Base-by-base conservation (phyloP, 2,113 vertebrate genomes). In the Gasterosteus aculeatus region DNA sequence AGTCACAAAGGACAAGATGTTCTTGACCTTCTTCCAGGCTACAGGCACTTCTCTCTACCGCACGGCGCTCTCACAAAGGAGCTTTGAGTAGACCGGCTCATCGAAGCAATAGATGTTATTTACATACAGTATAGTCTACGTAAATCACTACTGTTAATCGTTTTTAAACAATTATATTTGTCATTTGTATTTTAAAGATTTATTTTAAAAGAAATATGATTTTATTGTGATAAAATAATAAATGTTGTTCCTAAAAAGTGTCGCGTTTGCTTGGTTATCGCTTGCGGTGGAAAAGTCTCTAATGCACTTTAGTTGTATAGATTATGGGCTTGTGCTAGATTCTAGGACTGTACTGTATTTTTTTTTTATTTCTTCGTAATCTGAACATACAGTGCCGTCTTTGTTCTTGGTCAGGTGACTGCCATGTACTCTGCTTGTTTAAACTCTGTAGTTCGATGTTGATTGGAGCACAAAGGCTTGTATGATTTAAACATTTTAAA, bases 21-120 rank as follows among this genome's bases (percentile, higher is more conserved):
- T 67, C 0, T 0, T 97, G 60, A 97, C 95, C 4, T 97, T 94
- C 51, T 91, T 95, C 2, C 95, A 96, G 87, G 94, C 95, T 9
- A 93, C 84, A 3, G 96, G 97, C 66, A 96, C 95, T 6, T 96
- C 95, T 8, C 95, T 97, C 22, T 98, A 94, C 86, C 95, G 92
- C 70, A 94, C 95, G 2, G 93, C 92, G 19, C 92, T 98, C 39
- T 87, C 93, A 0, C 90, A 91, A 26, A 90, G 95, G 59, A 6
- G 81, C 1, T 26, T 83, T 8, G 33, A 65, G 3, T 85, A 82
- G 72, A 70, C 1, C 0, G 10, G 42, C 49, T 14, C 33, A 18
- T n/a, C 4, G 44, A 3, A 19, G 0, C 4, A 56, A 15, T 31
- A 1, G 19, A 42, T 22, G 0, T 35, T 3, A 5, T 0, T 38